These are phyloP conservation scores for Drosophila flavopinicola DNA, from an alignment of 2,888 invertebrate species.

Conservation along the genomic window DNA sequence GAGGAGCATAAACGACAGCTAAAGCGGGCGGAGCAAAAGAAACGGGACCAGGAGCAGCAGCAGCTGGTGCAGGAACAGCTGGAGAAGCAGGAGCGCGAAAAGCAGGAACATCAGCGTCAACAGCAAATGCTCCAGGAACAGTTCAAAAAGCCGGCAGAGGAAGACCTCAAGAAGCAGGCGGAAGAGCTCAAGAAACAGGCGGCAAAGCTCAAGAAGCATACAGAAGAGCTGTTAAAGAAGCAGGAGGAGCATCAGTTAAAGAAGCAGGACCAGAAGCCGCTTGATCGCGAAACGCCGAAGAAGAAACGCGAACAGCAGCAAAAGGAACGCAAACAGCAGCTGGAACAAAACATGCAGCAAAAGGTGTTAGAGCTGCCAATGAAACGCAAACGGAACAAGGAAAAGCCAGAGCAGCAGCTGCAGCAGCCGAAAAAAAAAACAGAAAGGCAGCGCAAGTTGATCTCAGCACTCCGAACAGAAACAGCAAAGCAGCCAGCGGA, in stretches of 20 bases:
- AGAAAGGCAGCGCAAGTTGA: constrained; percentile 1
- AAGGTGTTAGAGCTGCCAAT: not conserved
- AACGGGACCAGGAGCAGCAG: constrained; percentile 4
- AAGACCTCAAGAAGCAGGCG: constrained; percentile 1
- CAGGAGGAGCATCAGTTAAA: not conserved
- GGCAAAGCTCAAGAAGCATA: not conserved
- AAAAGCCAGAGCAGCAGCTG: not conserved
- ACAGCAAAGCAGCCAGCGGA: not conserved
- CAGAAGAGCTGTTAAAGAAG: constrained; percentile 3
- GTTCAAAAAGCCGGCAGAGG: not conserved
- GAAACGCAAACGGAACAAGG: not conserved
- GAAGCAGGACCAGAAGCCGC: not conserved
- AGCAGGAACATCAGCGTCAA: not conserved
- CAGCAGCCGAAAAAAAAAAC: not conserved
- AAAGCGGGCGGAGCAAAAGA: not conserved
- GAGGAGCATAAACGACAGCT: constrained; percentile 9
- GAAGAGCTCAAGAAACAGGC: not conserved
- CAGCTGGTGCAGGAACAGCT: constrained; percentile 4
- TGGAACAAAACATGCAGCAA: not conserved
- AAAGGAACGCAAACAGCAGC: not conserved
- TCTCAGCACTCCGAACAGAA: constrained; percentile 1
- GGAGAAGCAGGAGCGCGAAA: too few relatives aligned
- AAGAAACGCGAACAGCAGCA: not conserved
- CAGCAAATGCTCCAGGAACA: not conserved
- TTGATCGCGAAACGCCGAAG: too few relatives aligned